Percentiles rank a stretch among this genome's conserved stretches.
Conservation (phyloP, 1,140 invertebrate genomes). For the Leucophenga varia region DNA sequence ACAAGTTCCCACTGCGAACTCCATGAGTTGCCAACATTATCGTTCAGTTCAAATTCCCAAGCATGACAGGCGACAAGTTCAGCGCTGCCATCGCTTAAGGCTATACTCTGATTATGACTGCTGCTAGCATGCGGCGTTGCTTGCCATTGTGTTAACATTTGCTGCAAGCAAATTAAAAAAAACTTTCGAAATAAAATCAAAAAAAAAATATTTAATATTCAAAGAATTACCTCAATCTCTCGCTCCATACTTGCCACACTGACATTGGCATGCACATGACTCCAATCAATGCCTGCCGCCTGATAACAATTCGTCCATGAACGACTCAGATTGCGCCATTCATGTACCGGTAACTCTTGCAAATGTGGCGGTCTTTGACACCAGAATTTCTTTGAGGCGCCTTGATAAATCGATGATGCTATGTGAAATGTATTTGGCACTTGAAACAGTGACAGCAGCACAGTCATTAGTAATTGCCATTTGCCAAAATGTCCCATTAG, state of each 20-base stretch:
- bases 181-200: too few species aligned
- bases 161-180: too few species aligned
- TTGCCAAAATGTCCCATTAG: conserved; percentile 72
- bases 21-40: conserved; percentile 63
- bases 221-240: too few species aligned
- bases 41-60: conserved; percentile 69
- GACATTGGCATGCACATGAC: too few species aligned
- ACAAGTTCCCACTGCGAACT: conserved; percentile 69
- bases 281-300: conserved; percentile 42
- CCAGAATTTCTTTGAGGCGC: conserved; percentile 64
- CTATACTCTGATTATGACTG: too few species aligned
- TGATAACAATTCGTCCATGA: conserved; percentile 59
- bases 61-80: conserved; percentile 59
- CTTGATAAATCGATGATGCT: conserved; percentile 68
- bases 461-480: conserved; percentile 72
- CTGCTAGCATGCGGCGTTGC: too few species aligned
- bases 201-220: too few species aligned
- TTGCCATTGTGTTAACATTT: too few species aligned
- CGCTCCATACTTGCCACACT: too few species aligned
- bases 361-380: conserved; percentile 62
- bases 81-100: conserved; percentile 11
- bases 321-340: conserved; percentile 66
- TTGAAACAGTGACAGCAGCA: conserved; percentile 71
- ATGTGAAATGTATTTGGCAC: conserved; percentile 77
- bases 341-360: conserved; percentile 56